phyloP scores from a whole-genome alignment of 2,797 vertebrate species.

The Malacoraja senta region DNA sequence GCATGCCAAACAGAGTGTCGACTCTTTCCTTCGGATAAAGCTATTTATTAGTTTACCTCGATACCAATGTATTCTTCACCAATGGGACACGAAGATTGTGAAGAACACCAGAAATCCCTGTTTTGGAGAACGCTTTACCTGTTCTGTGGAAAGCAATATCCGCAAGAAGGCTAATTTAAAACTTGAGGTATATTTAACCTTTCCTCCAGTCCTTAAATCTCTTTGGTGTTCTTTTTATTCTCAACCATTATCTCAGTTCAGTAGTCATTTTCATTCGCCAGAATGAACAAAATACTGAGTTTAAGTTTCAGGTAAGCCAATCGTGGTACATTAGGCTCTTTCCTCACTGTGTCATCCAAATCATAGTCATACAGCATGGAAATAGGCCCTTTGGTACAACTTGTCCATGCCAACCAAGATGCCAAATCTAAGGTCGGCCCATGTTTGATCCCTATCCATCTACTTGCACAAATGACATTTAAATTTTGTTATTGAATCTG shows the following conservation, averaged over 20 bases:
- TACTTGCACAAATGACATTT: too few relatives aligned
- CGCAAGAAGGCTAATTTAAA: constrained; percentile 53
- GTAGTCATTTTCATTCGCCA: neutral
- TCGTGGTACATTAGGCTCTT: neutral
- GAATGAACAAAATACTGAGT: neutral
- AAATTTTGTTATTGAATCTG: too few relatives aligned
- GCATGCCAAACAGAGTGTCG: constrained; percentile 42
- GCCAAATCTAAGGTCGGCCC: too few relatives aligned
- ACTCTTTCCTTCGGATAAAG: constrained; percentile 52
- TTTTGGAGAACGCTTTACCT: constrained; percentile 65
- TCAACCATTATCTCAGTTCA: neutral
- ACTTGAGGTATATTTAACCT: constrained; percentile 54
- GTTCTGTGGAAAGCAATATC: constrained; percentile 48
- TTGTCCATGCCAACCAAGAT: too few relatives aligned
- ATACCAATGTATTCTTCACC: constrained; percentile 55
- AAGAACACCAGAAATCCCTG: constrained; percentile 57
- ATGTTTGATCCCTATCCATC: too few relatives aligned
- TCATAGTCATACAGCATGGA: too few relatives aligned
- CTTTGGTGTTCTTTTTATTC: neutral
- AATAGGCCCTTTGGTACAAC: too few relatives aligned
- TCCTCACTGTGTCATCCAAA: neutral
- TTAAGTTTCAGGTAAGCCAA: neutral
- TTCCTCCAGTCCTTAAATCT: neutral
- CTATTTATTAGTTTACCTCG: constrained; percentile 48
- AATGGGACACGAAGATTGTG: constrained; percentile 59